Conservation (phyloP, 35 echinoderm and acorn worm genomes). For the Patiria miniata region DNA sequence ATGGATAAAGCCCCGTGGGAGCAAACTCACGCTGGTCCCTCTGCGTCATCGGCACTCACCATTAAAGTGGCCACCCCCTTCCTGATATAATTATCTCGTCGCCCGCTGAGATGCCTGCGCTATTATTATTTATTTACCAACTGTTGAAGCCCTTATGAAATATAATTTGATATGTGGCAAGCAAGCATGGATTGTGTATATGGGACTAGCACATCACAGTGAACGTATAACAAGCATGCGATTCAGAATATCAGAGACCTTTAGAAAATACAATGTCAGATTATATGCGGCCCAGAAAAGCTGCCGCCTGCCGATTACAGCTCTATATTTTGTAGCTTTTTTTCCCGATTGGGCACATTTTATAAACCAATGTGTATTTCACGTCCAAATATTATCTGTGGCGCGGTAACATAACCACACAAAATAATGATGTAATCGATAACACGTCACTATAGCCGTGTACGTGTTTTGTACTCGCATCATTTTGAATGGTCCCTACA, state of each 20-base stretch:
- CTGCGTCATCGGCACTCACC: not conserved
- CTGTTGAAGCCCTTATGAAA: slow-evolving; percentile 14
- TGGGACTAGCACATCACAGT: not conserved
- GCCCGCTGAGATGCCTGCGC: not conserved
- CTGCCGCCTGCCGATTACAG: not conserved
- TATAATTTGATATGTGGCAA: not conserved
- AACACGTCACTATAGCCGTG: too few relatives aligned
- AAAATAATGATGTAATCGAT: too few relatives aligned
- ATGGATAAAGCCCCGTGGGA: not conserved
- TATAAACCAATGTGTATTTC: too few relatives aligned
- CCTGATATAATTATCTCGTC: not conserved
- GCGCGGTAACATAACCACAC: too few relatives aligned
- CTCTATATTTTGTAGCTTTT: too few relatives aligned
- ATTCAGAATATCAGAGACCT: not conserved
- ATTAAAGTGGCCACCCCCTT: slow-evolving; percentile 4
- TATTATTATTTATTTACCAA: slow-evolving; percentile 3
- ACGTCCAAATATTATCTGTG: too few relatives aligned
- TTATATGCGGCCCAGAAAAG: not conserved
- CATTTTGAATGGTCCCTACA: too few relatives aligned
- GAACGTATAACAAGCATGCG: not conserved
- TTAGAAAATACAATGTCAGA: not conserved
- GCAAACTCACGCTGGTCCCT: not conserved
- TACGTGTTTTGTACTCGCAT: too few relatives aligned
- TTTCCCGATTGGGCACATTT: too few relatives aligned
- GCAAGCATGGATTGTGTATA: not conserved